Conservation (phyloP, 2,888 invertebrate species). For the Quadroppia sp. region DNA sequence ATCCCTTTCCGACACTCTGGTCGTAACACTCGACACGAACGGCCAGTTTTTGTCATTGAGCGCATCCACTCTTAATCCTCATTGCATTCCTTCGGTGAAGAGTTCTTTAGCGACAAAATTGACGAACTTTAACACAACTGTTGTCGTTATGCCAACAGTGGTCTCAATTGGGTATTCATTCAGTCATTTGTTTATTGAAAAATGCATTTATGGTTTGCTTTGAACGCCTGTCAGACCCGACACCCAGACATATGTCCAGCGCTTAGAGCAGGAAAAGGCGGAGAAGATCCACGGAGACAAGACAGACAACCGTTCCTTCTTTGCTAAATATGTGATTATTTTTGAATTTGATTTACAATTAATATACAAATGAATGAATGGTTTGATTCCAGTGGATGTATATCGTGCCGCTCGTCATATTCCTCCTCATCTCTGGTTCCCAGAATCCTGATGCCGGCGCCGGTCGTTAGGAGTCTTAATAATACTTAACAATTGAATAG, state of each 20-base stretch:
- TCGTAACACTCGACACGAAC: constrained; percentile 71
- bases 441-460: constrained; percentile 65
- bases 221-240: constrained; percentile 66
- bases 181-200: background rate
- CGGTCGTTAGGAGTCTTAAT: background rate
- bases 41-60: constrained; percentile 65
- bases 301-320: constrained; percentile 84
- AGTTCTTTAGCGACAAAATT: constrained; percentile 49
- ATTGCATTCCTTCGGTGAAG: constrained; percentile 52
- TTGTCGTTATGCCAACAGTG: constrained; percentile 73
- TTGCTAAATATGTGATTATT: constrained; percentile 90
- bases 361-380: constrained; percentile 46
- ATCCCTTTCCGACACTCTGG: constrained; percentile 70
- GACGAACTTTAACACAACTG: constrained; percentile 65
- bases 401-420: constrained; percentile 85
- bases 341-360: constrained; percentile 1
- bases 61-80: constrained; percentile 52
- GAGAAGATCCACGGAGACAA: constrained; percentile 65
- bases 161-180: constrained; percentile 74
- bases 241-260: constrained; percentile 90
- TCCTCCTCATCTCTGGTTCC: constrained; percentile 82
- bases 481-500: constrained; percentile 4
- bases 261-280: constrained; percentile 83
- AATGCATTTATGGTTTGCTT: background rate
- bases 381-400: constrained; percentile 90